phyloP scores from a whole-genome alignment of 2,888 invertebrate species.

The Epirrita christyi region DNA sequence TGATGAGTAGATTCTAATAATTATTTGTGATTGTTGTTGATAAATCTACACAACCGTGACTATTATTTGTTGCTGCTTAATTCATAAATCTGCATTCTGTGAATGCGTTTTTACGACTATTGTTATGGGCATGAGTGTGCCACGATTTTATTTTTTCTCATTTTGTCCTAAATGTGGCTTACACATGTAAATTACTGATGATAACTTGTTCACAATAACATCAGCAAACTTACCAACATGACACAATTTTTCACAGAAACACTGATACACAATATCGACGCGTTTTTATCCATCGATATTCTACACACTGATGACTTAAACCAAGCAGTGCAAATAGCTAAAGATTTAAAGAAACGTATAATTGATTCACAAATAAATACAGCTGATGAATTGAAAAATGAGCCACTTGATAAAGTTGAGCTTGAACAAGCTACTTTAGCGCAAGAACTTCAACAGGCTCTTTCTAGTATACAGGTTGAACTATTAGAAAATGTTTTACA shows the following conservation, averaged over 20 bases:
- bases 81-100: too few relatives aligned
- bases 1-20: too few relatives aligned
- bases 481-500: slow-evolving; percentile 6
- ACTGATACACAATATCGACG: slow-evolving; percentile 39
- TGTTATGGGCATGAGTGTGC: too few relatives aligned
- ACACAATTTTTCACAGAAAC: slow-evolving; percentile 42
- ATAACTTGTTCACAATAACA: not conserved
- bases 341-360: slow-evolving; percentile 6
- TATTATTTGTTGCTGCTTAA: too few relatives aligned
- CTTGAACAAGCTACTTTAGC: slow-evolving; percentile 5
- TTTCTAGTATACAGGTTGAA: slow-evolving; percentile 10
- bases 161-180: too few relatives aligned
- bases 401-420: not conserved
- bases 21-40: too few relatives aligned
- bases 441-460: slow-evolving; percentile 16
- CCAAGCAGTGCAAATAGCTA: not conserved
- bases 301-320: slow-evolving; percentile 5
- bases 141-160: too few relatives aligned
- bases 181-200: not conserved
- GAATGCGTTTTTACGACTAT: too few relatives aligned
- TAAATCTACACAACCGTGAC: too few relatives aligned
- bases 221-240: slow-evolving; percentile 11
- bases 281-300: slow-evolving; percentile 32
- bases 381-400: not conserved
- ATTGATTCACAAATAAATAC: not conserved